Evolutionary conservation across 2,113 vertebrate genomes (phyloP).

Genomic region (Perccottus glenii): DNA sequence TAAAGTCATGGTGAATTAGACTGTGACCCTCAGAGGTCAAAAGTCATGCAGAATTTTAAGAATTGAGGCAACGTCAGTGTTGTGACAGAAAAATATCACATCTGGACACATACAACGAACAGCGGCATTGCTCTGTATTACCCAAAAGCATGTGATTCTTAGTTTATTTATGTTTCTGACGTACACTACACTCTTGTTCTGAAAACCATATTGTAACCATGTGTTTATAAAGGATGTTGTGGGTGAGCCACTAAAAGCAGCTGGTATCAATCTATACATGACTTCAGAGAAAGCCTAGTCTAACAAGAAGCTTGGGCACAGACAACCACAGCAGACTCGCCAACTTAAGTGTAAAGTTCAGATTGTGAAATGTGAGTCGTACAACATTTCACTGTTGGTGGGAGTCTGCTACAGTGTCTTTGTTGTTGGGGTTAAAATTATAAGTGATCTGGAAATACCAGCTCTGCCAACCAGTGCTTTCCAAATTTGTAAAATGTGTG

Average conservation of each 20-base stretch:
- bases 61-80: slow-evolving; percentile 39
- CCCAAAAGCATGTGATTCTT: neutral
- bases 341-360: slow-evolving; percentile 21
- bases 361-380: slow-evolving; percentile 22
- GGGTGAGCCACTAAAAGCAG: slow-evolving; percentile 46
- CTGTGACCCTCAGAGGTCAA: slow-evolving; percentile 36
- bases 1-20: slow-evolving; percentile 21
- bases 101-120: slow-evolving; percentile 17
- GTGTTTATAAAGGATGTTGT: slow-evolving; percentile 47
- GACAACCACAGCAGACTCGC: slow-evolving; percentile 34
- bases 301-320: slow-evolving; percentile 34
- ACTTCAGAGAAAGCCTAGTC: slow-evolving; percentile 47
- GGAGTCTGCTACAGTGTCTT: slow-evolving; percentile 14
- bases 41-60: slow-evolving; percentile 40
- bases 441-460: neutral
- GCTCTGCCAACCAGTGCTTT: neutral
- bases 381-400: slow-evolving; percentile 10
- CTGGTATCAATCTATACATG: slow-evolving; percentile 32
- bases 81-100: slow-evolving; percentile 25
- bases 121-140: slow-evolving; percentile 18
- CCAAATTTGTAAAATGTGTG: neutral
- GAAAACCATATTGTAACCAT: slow-evolving; percentile 53
- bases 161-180: slow-evolving; percentile 12
- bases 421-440: neutral
- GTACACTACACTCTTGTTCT: neutral